These are phyloP conservation scores for Mustela lutreola DNA, from an alignment of 2,113 vertebrate genomes.

Conservation along the genomic window DNA sequence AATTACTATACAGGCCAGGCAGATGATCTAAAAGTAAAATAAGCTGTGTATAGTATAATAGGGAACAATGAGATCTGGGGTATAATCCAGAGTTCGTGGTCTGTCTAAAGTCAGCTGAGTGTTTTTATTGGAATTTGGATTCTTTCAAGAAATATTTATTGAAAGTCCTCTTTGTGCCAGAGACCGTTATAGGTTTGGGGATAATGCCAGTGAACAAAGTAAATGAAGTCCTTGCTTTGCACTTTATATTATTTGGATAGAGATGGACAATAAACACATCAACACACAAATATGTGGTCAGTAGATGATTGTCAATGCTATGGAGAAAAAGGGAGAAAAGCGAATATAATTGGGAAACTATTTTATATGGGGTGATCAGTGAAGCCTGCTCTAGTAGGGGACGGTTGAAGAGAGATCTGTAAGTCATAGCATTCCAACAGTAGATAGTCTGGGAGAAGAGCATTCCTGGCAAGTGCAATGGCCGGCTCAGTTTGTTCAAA, in stretches of 20 bases:
- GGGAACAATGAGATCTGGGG: neutral
- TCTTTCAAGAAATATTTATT: neutral
- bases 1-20: neutral
- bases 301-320: neutral
- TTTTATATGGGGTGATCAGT: neutral
- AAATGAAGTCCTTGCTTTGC: neutral
- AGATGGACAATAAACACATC: neutral
- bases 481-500: neutral
- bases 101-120: neutral
- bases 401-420: neutral
- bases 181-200: neutral
- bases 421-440: neutral
- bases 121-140: neutral
- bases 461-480: neutral
- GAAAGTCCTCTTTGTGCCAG: neutral
- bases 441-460: neutral
- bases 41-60: neutral
- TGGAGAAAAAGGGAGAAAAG: neutral
- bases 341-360: neutral
- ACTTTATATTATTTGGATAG: neutral
- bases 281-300: neutral
- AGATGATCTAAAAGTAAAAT: constrained; percentile 4
- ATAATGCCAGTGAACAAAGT: neutral
- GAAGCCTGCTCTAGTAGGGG: neutral
- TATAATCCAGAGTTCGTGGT: neutral